These are phyloP conservation scores for Oryzias sinensis DNA, from an alignment of 2,797 vertebrate genomes.

Conservation along the genomic window DNA sequence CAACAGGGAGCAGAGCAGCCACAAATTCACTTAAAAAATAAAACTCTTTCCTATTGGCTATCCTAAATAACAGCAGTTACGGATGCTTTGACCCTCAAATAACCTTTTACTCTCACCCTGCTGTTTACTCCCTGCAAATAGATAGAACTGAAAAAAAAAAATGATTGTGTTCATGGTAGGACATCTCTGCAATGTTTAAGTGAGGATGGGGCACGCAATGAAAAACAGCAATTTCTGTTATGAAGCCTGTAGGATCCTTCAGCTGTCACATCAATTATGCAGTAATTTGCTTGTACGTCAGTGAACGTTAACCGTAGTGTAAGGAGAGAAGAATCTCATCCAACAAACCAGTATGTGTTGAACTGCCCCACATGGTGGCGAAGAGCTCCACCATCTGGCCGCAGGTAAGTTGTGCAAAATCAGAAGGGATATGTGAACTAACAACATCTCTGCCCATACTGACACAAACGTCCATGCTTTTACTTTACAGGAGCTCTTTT, in stretches of 20 bases:
- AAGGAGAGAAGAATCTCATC: background rate
- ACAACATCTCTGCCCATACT: slow-evolving; percentile 26
- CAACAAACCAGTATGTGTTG: background rate
- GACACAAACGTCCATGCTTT: slow-evolving; percentile 40
- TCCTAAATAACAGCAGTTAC: too few relatives aligned
- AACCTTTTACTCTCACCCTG: too few relatives aligned
- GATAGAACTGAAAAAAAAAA: too few relatives aligned
- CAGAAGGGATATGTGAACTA: slow-evolving; percentile 5
- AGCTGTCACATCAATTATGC: background rate
- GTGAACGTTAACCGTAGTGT: background rate
- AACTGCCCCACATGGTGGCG: slow-evolving; percentile 20
- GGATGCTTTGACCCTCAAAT: too few relatives aligned
- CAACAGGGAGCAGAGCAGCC: too few relatives aligned
- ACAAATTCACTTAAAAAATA: too few relatives aligned
- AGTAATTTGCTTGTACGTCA: background rate
- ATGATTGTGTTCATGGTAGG: too few relatives aligned
- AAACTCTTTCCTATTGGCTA: too few relatives aligned
- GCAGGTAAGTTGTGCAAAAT: slow-evolving; percentile 5
- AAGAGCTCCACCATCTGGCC: slow-evolving; percentile 46
- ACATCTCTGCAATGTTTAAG: too few relatives aligned
- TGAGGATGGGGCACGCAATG: too few relatives aligned
- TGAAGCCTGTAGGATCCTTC: background rate
- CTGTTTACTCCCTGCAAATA: too few relatives aligned
- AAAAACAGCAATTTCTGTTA: too few relatives aligned
- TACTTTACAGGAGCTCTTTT: slow-evolving; percentile 17